Conservation (phyloP, 2,113 vertebrate species). For the Charadrius vociferus region DNA sequence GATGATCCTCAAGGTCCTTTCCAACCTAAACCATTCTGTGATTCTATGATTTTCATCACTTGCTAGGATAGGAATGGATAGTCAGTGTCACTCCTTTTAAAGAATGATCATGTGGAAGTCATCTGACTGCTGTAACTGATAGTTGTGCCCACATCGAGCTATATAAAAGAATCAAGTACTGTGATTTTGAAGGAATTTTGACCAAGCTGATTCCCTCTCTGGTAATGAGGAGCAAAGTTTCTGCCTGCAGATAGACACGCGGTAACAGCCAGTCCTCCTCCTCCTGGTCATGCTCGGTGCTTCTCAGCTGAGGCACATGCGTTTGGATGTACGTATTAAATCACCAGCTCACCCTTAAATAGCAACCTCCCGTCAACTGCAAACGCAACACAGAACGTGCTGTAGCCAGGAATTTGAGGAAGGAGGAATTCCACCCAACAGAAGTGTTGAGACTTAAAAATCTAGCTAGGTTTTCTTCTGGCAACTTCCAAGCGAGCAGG, state of each 20-base stretch:
- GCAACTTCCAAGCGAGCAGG: background rate
- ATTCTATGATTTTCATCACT: background rate
- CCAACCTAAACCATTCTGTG: no score
- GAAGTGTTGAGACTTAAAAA: conserved; percentile 25
- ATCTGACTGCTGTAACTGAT: background rate
- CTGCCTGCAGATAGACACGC: background rate
- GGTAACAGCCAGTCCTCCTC: background rate
- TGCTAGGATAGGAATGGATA: background rate
- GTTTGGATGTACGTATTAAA: background rate
- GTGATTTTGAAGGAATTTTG: background rate
- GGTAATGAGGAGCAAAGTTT: background rate
- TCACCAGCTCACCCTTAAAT: conserved; percentile 37
- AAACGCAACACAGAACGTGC: background rate
- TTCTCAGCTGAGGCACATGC: background rate
- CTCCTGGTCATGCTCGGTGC: background rate
- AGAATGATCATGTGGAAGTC: background rate
- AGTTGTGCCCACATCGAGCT: background rate
- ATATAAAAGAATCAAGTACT: background rate
- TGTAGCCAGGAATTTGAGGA: conserved; percentile 17
- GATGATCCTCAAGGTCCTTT: no score
- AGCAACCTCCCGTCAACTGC: background rate
- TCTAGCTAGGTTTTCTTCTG: background rate
- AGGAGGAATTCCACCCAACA: conserved; percentile 31
- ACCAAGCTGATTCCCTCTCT: background rate
- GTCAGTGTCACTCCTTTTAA: accelerated